Base-by-base conservation (phyloP, 1,140 invertebrate species). In the Drosophila santomea region DNA sequence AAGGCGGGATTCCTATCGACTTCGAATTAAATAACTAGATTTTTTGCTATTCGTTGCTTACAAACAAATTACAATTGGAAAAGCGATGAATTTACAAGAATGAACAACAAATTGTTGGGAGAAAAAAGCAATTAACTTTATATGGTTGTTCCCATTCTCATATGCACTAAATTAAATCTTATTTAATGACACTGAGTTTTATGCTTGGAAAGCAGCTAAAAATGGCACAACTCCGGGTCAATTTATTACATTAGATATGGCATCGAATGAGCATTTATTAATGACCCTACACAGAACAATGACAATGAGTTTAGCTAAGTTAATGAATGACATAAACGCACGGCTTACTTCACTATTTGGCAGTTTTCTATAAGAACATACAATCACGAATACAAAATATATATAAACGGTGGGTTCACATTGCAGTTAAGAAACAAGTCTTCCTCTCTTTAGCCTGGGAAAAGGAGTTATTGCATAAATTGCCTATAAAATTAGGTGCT, bases 401-500 rank as follows among this genome's bases (percentile, higher is more conserved):
- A 72, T 32, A 72, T 32, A 41, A 50, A 23, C 66, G 68, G 66
- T 72, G 68, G 67, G 52, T 41, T 44, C 50, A 35, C 25, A 71
- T 72, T 72, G 68, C 68, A 50, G 43, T 36, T 72, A 14, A 36
- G 43, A 45, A 20, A 41, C 36, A n/a, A 58, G 64, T 71, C 67
- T 69, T 69, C 64, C 63, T 69, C 51, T 57, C 64, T 15, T 11
- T 47, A 57, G 35, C 43, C 36, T 43, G 51, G 36, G 32, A 58
- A 84, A 58, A 41, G 12, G 51, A 61, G 50, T 80, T 84, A 80
- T 85, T 85, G 67, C 77, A 52, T 59, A n/a, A 25, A 60, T 76
- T 25, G 7, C 50, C 50, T 81, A 81, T 11, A 20, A 48, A 74
- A 55, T 35, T 62, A 51, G 15, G 20, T 35, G 4, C 43, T 41